Percentiles rank a stretch among this genome's conserved stretches.
Conservation (phyloP, 2,113 vertebrate species). For the Oncorhynchus kisutch region DNA sequence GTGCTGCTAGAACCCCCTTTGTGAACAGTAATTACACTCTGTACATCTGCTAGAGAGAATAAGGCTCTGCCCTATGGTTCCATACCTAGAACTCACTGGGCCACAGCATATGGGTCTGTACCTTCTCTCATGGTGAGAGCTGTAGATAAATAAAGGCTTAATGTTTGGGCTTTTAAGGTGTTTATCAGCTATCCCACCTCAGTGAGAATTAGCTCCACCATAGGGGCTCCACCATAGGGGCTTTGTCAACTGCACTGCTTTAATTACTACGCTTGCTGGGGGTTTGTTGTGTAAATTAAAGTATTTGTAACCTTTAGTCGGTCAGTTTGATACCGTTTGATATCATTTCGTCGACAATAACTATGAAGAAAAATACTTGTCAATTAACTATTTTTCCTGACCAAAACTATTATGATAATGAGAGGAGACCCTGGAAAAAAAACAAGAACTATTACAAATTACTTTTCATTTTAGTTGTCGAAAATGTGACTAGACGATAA, state of each 20-base stretch:
- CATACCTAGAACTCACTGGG: not conserved
- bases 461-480: no score
- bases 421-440: no score
- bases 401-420: no score
- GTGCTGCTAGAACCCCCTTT: slow-evolving; percentile 10
- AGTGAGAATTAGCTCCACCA: slow-evolving; percentile 18
- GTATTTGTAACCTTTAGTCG: slow-evolving; percentile 52
- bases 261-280: slow-evolving; percentile 51
- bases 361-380: no score
- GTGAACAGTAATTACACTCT: slow-evolving; percentile 51
- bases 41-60: slow-evolving; percentile 49
- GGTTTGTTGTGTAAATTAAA: slow-evolving; percentile 48
- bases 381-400: no score
- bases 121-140: not conserved
- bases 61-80: not conserved
- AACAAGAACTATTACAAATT: no score
- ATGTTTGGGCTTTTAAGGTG: not conserved
- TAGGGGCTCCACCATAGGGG: slow-evolving; percentile 36
- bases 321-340: slow-evolving; percentile 3
- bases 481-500: no score
- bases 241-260: slow-evolving; percentile 48
- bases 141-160: not conserved
- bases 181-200: slow-evolving; percentile 7
- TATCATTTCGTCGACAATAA: no score
- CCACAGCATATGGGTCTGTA: not conserved